Evolutionary conservation across 2,113 vertebrate genomes (phyloP).

Genomic region (Axis porcinus): DNA sequence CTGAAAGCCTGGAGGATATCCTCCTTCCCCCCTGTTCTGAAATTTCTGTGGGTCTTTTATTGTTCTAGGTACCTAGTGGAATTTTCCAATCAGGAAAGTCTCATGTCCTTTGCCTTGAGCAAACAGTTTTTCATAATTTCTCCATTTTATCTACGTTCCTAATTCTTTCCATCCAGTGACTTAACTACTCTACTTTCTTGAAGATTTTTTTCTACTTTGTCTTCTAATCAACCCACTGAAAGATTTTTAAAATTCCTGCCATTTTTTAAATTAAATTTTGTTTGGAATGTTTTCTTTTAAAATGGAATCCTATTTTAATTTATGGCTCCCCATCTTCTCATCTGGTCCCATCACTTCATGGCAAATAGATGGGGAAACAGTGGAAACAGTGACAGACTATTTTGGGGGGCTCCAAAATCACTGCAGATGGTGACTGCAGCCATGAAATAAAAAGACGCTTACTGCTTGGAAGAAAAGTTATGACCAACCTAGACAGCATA

Average conservation of each 20-base stretch:
- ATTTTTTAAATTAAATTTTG: background rate
- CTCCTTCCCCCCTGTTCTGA: background rate
- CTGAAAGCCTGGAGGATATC: background rate
- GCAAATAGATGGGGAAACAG: background rate
- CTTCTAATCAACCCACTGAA: background rate
- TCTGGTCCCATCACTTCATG: background rate
- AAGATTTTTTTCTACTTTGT: background rate
- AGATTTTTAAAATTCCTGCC: background rate
- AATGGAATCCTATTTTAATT: background rate
- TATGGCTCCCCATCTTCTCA: background rate
- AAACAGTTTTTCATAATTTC: background rate
- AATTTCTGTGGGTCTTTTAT: background rate
- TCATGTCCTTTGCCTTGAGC: background rate
- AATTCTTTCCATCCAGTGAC: background rate
- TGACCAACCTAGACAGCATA: background rate
- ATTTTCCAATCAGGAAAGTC: background rate
- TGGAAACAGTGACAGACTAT: background rate
- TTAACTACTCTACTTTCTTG: background rate
- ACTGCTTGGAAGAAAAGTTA: background rate
- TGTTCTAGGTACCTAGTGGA: background rate
- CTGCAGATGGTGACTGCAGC: background rate
- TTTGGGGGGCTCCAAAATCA: background rate
- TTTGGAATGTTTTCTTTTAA: background rate
- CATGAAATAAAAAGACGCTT: background rate
- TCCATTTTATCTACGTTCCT: background rate